A percentile compares a stretch with the other conserved stretches of the same genome.
These are phyloP conservation scores for Amphiprion ocellaris DNA, from an alignment of 2,113 vertebrate species.

Conservation along the genomic window DNA sequence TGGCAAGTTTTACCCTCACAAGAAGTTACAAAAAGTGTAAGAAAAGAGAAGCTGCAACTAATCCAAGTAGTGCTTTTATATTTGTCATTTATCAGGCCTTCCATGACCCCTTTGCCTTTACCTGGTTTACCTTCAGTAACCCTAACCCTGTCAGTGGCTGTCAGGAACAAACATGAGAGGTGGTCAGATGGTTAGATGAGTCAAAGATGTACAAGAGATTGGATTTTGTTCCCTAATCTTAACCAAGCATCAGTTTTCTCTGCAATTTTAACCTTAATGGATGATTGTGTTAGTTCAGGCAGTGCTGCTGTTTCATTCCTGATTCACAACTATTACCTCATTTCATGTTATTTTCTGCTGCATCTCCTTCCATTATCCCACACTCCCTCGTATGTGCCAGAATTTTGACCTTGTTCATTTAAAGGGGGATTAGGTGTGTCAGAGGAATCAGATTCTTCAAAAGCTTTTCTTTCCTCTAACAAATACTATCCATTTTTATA, in stretches of 20 bases:
- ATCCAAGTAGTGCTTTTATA: background rate
- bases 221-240: background rate
- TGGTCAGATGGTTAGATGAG: background rate
- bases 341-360: background rate
- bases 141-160: too few species aligned
- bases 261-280: background rate
- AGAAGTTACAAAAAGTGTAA: background rate
- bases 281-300: background rate
- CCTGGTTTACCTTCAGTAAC: too few species aligned
- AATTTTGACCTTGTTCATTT: background rate
- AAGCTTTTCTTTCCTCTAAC: background rate
- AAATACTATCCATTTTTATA: background rate
- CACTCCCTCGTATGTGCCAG: background rate
- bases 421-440: background rate
- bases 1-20: background rate
- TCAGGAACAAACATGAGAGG: too few species aligned
- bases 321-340: background rate
- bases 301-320: background rate
- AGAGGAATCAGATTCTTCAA: background rate
- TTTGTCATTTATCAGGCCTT: too few species aligned
- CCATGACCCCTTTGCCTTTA: too few species aligned
- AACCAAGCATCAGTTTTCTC: background rate
- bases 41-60: background rate
- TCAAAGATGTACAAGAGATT: background rate
- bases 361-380: background rate